Evolutionary conservation across 2,888 invertebrate species (phyloP).

Genomic region (Lithodes maja): DNA sequence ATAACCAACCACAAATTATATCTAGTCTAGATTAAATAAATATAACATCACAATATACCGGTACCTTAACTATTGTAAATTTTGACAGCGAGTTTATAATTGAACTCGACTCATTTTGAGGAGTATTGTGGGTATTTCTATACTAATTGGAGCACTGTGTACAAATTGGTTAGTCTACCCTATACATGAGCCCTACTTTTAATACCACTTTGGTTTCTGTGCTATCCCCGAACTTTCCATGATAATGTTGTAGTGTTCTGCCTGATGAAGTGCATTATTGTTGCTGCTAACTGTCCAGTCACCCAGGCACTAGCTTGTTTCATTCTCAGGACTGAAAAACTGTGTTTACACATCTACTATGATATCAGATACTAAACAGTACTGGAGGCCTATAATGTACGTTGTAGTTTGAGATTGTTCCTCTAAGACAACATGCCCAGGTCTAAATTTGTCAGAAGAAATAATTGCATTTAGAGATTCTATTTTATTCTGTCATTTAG

Average conservation of each 20-base stretch:
- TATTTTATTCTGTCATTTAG: conserved; percentile 26
- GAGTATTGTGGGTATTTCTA: no score
- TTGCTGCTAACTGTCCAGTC: conserved; percentile 22
- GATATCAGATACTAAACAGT: conserved; percentile 27
- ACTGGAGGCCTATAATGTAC: conserved; percentile 26
- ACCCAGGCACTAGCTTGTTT: conserved; percentile 58
- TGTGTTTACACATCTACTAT: not conserved
- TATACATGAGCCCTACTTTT: conserved; percentile 54
- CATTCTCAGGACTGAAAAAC: conserved; percentile 1
- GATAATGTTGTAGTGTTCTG: not conserved
- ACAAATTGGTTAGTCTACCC: no score
- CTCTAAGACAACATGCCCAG: conserved; percentile 32
- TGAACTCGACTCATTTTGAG: no score
- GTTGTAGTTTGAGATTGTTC: conserved; percentile 7
- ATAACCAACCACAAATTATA: no score
- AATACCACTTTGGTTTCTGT: conserved; percentile 48
- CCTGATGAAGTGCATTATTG: not conserved
- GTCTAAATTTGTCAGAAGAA: conserved; percentile 16
- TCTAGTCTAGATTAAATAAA: no score
- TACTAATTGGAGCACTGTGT: no score
- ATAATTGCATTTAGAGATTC: conserved; percentile 47
- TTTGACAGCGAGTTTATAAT: no score
- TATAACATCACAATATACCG: no score
- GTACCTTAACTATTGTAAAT: no score
- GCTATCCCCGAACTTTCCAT: conserved; percentile 35